Evolutionary conservation across 35 echinoderm and acorn worm genomes (phyloP).

Genomic region (Heliocidaris erythrogramma): DNA sequence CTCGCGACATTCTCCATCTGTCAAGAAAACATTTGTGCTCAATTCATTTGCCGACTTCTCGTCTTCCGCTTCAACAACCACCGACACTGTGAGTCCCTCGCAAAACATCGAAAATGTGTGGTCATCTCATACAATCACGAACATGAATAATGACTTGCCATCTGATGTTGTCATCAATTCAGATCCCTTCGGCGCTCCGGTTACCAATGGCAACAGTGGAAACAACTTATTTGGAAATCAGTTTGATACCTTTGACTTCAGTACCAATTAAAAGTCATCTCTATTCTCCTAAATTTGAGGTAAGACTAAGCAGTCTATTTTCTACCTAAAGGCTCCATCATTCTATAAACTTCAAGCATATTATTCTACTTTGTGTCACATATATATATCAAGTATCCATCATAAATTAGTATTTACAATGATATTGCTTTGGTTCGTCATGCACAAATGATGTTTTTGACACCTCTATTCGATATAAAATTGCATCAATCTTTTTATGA

Average conservation of each 20-base stretch:
- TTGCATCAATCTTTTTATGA: neutral
- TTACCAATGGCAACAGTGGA: constrained; percentile 36
- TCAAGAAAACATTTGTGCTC: constrained; percentile 68
- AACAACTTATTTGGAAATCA: constrained; percentile 38
- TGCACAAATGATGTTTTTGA: neutral
- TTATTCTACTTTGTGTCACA: neutral
- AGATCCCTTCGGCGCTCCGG: constrained; percentile 43
- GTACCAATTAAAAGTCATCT: constrained; percentile 27
- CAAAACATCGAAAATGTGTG: neutral
- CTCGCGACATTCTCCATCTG: constrained; percentile 55
- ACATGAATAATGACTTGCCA: neutral
- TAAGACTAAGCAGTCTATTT: neutral
- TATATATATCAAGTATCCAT: neutral
- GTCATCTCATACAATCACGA: constrained; percentile 34
- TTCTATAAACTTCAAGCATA: neutral
- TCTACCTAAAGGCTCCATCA: neutral
- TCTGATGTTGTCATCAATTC: constrained; percentile 39
- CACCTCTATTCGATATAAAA: neutral
- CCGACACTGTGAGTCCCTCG: neutral
- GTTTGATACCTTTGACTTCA: constrained; percentile 51
- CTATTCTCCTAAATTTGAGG: neutral
- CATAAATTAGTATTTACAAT: neutral
- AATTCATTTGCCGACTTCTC: constrained; percentile 16
- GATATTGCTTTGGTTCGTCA: neutral
- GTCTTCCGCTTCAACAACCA: neutral